Evolutionary conservation across 2,113 vertebrate genomes (phyloP).

Genomic region (Nicator chloris): DNA sequence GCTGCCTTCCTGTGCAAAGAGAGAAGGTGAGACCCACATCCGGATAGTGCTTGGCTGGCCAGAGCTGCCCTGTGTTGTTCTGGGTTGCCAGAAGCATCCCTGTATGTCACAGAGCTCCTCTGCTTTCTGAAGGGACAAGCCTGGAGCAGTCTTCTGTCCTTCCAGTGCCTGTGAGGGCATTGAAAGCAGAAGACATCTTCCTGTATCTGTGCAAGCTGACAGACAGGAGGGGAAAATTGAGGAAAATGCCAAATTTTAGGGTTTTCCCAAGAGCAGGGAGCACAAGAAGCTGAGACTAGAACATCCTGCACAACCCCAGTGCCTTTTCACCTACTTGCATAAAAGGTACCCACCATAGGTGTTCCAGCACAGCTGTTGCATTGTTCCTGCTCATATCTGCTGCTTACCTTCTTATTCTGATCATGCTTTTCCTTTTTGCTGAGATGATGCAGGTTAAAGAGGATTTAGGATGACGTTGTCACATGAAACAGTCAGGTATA

Average conservation of each 20-base stretch:
- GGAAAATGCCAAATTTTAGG: background rate
- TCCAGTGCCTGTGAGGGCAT: background rate
- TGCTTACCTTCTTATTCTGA: background rate
- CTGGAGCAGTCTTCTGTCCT: background rate
- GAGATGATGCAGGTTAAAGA: background rate
- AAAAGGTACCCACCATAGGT: background rate
- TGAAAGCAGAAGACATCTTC: background rate
- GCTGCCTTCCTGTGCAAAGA: background rate
- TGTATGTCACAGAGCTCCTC: background rate
- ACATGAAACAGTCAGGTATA: background rate
- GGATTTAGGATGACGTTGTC: background rate
- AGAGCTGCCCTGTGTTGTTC: background rate
- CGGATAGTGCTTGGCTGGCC: background rate
- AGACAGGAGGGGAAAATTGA: background rate
- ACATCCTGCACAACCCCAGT: background rate
- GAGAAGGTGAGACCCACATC: background rate
- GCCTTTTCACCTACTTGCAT: background rate
- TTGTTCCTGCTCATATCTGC: background rate
- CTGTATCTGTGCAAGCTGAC: background rate
- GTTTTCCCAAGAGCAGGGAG: background rate
- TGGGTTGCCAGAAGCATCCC: background rate
- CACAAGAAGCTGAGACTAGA: background rate
- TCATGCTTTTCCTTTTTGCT: background rate
- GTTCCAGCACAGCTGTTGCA: background rate
- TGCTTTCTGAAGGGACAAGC: background rate